Conservation (phyloP, 2,888 invertebrate genomes). For the Drosophila quinaria region DNA sequence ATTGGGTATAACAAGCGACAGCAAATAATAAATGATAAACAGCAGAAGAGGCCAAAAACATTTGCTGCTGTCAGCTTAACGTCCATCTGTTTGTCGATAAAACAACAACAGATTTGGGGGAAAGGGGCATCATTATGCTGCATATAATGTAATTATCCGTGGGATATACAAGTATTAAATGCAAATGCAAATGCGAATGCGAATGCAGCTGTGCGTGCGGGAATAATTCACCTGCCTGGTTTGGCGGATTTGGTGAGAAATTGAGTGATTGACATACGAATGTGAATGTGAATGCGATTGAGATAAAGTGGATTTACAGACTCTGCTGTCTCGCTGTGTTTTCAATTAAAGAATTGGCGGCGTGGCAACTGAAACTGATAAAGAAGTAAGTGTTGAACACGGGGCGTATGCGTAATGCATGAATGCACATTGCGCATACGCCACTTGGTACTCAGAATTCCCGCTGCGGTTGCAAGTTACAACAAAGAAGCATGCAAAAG, state of each 20-base stretch:
- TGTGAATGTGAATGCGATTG: slow-evolving; percentile 11
- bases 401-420: slow-evolving; percentile 62
- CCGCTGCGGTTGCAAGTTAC: slow-evolving; percentile 56
- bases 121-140: slow-evolving; percentile 25
- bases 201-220: background rate
- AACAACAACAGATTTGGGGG: slow-evolving; percentile 18
- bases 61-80: slow-evolving; percentile 53
- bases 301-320: slow-evolving; percentile 51
- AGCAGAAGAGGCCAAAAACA: slow-evolving; percentile 24
- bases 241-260: slow-evolving; percentile 37
- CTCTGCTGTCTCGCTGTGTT: background rate
- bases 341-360: slow-evolving; percentile 48
- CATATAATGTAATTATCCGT: slow-evolving; percentile 49
- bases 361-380: slow-evolving; percentile 4
- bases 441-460: slow-evolving; percentile 15
- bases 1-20: slow-evolving; percentile 10
- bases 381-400: slow-evolving; percentile 24
- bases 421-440: slow-evolving; percentile 61
- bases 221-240: slow-evolving; percentile 28
- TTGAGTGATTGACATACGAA: slow-evolving; percentile 41
- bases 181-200: slow-evolving; percentile 19
- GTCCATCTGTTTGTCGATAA: slow-evolving; percentile 4
- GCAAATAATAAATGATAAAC: slow-evolving; percentile 39
- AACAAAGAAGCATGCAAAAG: slow-evolving; percentile 62
- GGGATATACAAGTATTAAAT: slow-evolving; percentile 27